A percentile compares a stretch with the other conserved stretches of the same genome.
Evolutionary conservation across 2,113 vertebrate genomes (phyloP).

Genomic region (Tympanuchus pallidicinctus): DNA sequence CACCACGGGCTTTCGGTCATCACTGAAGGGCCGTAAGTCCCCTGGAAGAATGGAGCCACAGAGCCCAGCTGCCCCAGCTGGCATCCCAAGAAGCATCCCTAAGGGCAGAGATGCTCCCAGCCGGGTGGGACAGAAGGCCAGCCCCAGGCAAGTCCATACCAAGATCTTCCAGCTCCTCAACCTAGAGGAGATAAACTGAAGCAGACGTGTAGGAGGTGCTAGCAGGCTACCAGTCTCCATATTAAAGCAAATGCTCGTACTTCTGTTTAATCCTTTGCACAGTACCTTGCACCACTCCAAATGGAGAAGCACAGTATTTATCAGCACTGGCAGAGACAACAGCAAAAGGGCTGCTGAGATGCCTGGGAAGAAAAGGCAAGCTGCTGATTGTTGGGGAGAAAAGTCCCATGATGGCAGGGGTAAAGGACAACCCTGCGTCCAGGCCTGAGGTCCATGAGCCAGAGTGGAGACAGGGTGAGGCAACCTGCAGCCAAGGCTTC

Average conservation of each 20-base stretch:
- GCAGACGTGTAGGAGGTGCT: background rate
- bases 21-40: background rate
- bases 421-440: background rate
- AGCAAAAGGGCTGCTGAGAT: background rate
- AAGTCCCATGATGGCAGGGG: background rate
- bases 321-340: background rate
- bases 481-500: background rate
- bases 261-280: background rate
- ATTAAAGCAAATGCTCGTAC: background rate
- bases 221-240: background rate
- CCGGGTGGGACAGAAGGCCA: background rate
- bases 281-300: background rate
- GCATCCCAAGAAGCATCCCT: background rate
- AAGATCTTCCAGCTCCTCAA: background rate
- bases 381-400: background rate
- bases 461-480: background rate
- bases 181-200: background rate
- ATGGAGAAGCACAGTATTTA: rapidly evolving
- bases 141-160: background rate
- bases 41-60: rapidly evolving
- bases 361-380: background rate
- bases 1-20: background rate
- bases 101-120: rapidly evolving
- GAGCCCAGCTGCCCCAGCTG: background rate
- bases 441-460: background rate